Evolutionary conservation across 2,888 invertebrate species (phyloP), one percentile per base, ranked within the genome.

Genomic region (Tetropium fuscum): DNA sequence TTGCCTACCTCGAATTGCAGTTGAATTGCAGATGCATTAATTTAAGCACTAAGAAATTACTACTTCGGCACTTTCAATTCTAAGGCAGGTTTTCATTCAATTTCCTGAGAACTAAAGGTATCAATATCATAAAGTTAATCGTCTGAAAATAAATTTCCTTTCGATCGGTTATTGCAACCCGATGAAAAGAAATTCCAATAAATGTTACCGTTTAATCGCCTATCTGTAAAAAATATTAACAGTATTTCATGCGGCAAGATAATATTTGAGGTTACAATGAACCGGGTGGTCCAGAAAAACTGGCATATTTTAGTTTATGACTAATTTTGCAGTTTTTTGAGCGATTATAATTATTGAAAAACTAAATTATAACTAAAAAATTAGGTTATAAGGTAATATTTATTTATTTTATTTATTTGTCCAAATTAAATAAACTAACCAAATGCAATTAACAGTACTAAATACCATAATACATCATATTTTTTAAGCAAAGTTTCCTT

Each of bases 81-180:
- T 10, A 10, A 11, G 3, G 13, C 1, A 43, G 25, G 13, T 25
- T 54, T 56, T 60, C 45, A 51, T 55, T 40, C 51, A 51, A 56
- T 60, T 51, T 53, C 51, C 53, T 55, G 47, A 41, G 40, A 32
- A 55, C 41, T 38, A 48, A 20, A 48, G 61, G 51, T 57, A 53
- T 61, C 57, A 58, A 61, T 57, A 49, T 58, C 57, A 58, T 54
- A 43, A 57, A 57, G 49, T 57, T 61, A 61, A 61, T 57, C 57
- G 57, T 22, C 47, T 48, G 61, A 57, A 61, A 61, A 58, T 49
- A 61, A 58, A 57, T 61, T 61, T 58, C 57, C 47, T 22, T 54
- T 48, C 25, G 55, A 54, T 18, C 36, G 45, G 51, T 56, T 59
- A 54, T 51, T 53, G 51, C 45, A 25, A 41, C 38, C 16, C 20